These are phyloP conservation scores for Psilopogon haemacephalus DNA, from an alignment of 2,113 vertebrate genomes.

Conservation along the genomic window DNA sequence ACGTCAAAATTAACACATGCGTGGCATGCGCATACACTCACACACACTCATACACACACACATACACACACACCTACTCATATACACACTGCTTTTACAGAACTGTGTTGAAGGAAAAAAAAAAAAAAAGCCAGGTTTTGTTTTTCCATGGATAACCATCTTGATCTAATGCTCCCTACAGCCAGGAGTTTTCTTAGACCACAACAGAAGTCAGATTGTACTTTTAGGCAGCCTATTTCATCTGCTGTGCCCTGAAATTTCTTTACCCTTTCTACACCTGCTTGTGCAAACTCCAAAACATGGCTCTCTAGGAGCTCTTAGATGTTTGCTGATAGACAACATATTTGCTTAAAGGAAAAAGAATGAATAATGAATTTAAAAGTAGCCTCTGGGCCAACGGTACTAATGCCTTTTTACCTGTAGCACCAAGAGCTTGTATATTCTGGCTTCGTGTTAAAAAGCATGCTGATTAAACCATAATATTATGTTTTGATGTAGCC, in stretches of 20 bases:
- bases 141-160: background rate
- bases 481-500: conserved; percentile 73
- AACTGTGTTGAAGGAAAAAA: background rate
- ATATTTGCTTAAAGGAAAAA: conserved; percentile 23
- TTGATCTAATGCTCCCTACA: background rate
- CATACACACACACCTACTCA: no score
- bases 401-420: conserved; percentile 57
- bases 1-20: conserved; percentile 48
- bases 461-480: conserved; percentile 68
- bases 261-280: conserved; percentile 59
- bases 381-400: conserved; percentile 1
- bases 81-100: background rate
- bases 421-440: conserved; percentile 28
- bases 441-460: conserved; percentile 60
- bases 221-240: background rate
- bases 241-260: background rate
- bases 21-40: background rate
- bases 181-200: background rate
- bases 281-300: conserved; percentile 23
- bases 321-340: conserved; percentile 42
- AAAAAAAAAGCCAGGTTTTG: background rate
- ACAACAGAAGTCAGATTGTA: background rate
- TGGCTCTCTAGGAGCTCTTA: background rate
- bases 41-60: no score
- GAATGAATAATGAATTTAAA: conserved; percentile 15